Conservation (phyloP, 2,113 vertebrate species). For the Phylloscopus trochilus region DNA sequence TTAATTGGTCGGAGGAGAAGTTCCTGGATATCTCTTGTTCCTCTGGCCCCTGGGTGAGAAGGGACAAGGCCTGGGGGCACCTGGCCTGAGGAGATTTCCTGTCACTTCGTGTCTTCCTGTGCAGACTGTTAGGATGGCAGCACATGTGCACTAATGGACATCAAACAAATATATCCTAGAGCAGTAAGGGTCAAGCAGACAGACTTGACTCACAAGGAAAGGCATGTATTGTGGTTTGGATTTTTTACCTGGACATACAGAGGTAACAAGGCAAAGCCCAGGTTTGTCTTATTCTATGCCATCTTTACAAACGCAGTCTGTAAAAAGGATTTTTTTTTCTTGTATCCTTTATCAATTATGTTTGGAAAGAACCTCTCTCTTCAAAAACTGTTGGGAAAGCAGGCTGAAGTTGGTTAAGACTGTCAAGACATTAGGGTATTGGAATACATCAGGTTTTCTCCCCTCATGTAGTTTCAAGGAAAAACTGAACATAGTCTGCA, state of each 20-base stretch:
- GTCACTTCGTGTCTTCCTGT: background rate
- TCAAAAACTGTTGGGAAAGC: background rate
- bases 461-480: background rate
- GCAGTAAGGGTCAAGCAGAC: background rate
- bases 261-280: background rate
- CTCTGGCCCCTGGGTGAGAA: background rate
- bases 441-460: background rate
- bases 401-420: background rate
- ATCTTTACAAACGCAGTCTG: background rate
- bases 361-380: background rate
- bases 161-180: background rate
- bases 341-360: background rate
- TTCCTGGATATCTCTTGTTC: background rate
- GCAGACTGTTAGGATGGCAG: background rate
- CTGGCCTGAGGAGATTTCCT: background rate
- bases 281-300: background rate
- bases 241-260: background rate
- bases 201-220: background rate
- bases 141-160: rapidly evolving
- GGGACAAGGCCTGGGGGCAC: background rate
- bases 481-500: background rate
- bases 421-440: background rate
- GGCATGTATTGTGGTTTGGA: background rate
- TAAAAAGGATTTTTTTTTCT: background rate
- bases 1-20: background rate